phyloP scores from a whole-genome alignment of 1,140 invertebrate genomes.

The Aphelinus atriplicis region DNA sequence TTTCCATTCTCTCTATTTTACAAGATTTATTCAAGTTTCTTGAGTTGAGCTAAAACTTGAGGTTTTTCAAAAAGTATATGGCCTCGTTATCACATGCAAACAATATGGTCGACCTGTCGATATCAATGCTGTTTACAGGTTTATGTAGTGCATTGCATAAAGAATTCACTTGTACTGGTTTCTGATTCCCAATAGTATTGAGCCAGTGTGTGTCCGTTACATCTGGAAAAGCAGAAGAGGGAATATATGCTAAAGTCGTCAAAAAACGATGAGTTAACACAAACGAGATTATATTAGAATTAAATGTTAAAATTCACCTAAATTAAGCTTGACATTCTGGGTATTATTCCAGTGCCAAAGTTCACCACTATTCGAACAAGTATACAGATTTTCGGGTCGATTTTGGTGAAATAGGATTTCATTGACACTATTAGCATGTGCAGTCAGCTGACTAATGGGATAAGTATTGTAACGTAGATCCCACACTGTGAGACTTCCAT shows the following conservation, averaged over 20 bases:
- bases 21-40: not conserved
- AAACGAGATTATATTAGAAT: no score
- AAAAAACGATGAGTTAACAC: not conserved
- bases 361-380: constrained; percentile 81
- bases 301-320: constrained; percentile 48
- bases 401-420: constrained; percentile 87
- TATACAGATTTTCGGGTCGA: constrained; percentile 84
- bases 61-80: constrained; percentile 78
- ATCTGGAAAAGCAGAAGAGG: constrained; percentile 48
- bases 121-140: constrained; percentile 82
- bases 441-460: constrained; percentile 82
- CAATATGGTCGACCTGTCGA: constrained; percentile 75
- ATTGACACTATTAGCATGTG: constrained; percentile 78
- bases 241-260: no score
- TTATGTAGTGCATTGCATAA: constrained; percentile 77
- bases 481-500: constrained; percentile 86
- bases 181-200: constrained; percentile 72
- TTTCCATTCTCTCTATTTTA: not conserved
- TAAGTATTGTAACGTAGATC: constrained; percentile 84
- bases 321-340: constrained; percentile 58
- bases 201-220: constrained; percentile 72
- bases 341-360: constrained; percentile 85
- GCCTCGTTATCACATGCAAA: constrained; percentile 88
- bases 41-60: constrained; percentile 43
- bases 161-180: constrained; percentile 77